phyloP scores from a whole-genome alignment of 2,888 invertebrate genomes.

The Amphipoea oculea region DNA sequence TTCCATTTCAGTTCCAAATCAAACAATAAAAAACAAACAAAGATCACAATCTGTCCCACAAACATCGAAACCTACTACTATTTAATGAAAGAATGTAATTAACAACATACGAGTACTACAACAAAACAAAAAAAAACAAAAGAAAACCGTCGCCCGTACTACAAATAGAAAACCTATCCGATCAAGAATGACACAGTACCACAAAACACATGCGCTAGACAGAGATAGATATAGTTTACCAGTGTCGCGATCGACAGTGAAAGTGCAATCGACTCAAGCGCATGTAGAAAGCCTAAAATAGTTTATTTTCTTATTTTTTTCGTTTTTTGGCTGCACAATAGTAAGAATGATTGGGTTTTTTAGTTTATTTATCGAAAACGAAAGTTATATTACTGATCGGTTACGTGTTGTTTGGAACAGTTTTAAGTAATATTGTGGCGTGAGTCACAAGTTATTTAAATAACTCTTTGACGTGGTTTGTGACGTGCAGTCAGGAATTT shows the following conservation, averaged over 20 bases:
- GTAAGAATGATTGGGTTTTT: conserved; percentile 66
- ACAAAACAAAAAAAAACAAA: conserved; percentile 24
- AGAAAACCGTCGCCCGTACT: conserved; percentile 34
- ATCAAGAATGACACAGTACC: conserved; percentile 34
- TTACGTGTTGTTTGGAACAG: conserved; percentile 49
- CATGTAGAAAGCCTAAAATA: conserved; percentile 72
- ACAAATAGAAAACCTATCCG: conserved; percentile 35
- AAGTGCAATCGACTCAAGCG: conserved; percentile 71
- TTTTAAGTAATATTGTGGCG: conserved; percentile 41
- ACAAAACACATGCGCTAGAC: conserved; percentile 32
- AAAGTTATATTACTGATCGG: conserved; percentile 75
- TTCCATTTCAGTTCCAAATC: neutral
- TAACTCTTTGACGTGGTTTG: neutral
- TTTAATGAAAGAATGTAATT: conserved; percentile 30
- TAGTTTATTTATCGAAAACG: conserved; percentile 76
- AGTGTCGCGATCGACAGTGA: conserved; percentile 68
- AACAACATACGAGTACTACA: conserved; percentile 30
- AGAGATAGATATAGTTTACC: conserved; percentile 50
- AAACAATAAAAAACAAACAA: neutral
- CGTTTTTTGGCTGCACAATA: conserved; percentile 69
- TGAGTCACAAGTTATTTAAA: conserved; percentile 15
- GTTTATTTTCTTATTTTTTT: conserved; percentile 66
- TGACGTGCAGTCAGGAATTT: neutral
- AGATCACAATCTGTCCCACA: conserved; percentile 19
- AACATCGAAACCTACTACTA: conserved; percentile 32